Evolutionary conservation across 2,797 vertebrate species (phyloP).

Genomic region (Eleutherodactylus coqui): DNA sequence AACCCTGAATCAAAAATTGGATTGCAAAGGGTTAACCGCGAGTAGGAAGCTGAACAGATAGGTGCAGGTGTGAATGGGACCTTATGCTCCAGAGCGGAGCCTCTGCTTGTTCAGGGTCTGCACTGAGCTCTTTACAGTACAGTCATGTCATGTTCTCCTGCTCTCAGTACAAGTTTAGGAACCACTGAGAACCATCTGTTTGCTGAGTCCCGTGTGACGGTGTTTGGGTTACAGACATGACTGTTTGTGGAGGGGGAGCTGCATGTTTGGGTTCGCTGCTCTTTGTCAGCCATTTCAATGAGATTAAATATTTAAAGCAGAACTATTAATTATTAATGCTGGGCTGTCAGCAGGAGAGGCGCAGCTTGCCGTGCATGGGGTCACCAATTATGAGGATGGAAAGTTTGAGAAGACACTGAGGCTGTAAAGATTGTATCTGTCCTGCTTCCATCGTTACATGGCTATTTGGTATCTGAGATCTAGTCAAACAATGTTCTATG

Average conservation of each 20-base stretch:
- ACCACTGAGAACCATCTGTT: too few relatives aligned
- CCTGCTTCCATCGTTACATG: too few relatives aligned
- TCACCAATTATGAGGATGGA: background rate
- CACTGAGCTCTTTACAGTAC: too few relatives aligned
- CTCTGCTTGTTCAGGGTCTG: background rate
- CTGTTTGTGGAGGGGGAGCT: too few relatives aligned
- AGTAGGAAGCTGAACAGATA: too few relatives aligned
- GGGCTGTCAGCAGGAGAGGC: background rate
- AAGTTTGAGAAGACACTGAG: background rate
- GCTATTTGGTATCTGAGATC: background rate
- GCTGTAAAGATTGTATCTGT: background rate
- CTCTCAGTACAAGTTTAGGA: background rate
- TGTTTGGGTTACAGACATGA: background rate
- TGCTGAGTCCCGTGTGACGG: background rate
- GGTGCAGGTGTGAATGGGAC: too few relatives aligned
- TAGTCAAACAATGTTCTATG: background rate
- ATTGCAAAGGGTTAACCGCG: too few relatives aligned
- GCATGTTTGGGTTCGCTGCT: background rate
- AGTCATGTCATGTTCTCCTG: background rate
- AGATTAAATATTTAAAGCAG: conserved; percentile 12
- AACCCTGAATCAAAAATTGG: too few relatives aligned
- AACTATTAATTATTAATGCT: conserved; percentile 1
- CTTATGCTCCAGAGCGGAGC: background rate
- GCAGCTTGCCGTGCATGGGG: background rate
- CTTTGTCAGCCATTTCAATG: background rate